These are phyloP conservation scores for Hypanus sabinus DNA, from an alignment of 2,113 vertebrate species.

Conservation along the genomic window DNA sequence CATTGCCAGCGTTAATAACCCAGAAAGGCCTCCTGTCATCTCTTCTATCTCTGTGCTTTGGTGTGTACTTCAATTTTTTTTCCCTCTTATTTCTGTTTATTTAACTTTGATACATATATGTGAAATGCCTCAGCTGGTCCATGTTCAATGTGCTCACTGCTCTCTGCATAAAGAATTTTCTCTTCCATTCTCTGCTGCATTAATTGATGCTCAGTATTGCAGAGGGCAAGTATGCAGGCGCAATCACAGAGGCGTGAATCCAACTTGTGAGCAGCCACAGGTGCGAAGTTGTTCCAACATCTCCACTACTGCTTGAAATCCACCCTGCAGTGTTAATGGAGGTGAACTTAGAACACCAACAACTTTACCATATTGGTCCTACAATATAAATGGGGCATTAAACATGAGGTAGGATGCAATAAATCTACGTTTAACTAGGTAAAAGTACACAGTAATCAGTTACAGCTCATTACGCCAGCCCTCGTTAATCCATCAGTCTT, in stretches of 20 bases:
- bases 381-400: conserved; percentile 30
- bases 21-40: not conserved
- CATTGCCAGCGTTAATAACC: not conserved
- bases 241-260: not conserved
- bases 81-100: not conserved
- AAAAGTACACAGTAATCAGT: conserved; percentile 37
- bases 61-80: no score
- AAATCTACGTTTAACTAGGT: conserved; percentile 35
- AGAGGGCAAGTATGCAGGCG: not conserved
- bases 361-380: conserved; percentile 3
- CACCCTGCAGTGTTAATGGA: not conserved
- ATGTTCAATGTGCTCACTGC: not conserved
- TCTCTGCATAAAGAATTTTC: not conserved
- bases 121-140: not conserved
- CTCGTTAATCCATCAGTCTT: conserved; percentile 36
- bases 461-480: conserved; percentile 31
- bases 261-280: not conserved
- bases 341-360: conserved; percentile 7
- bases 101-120: not conserved
- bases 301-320: not conserved
- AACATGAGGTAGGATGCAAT: conserved; percentile 28
- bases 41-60: no score
- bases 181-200: not conserved
- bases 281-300: not conserved
- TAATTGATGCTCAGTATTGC: no score